Base-by-base conservation (phyloP, 2,888 invertebrate species). In the Cryptus viduatorius region DNA sequence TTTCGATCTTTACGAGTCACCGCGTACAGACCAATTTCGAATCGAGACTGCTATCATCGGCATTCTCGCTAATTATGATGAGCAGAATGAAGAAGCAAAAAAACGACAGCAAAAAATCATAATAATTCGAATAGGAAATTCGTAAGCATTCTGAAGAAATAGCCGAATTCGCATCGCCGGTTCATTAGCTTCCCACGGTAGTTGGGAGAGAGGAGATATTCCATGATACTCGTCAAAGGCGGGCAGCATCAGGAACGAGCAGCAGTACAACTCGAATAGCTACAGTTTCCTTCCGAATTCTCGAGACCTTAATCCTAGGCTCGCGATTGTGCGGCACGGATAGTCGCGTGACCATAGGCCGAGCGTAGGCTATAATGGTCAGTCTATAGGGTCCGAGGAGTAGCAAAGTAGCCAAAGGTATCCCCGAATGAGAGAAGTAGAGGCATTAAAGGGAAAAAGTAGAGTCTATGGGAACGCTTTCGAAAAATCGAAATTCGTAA, bases 261-360 rank as follows among this genome's bases (percentile, higher is more conserved):
- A 69, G 65, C 61, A 69, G 67, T 64, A n/a, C 29, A 44, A 24
- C 24, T 7, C 46, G 42, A 16, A 61, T 82, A 24, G 71, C 64
- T 46, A 61, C 53, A 71, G 83, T 89, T 89, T 88, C 87, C 88
- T 89, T 89, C 88, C 89, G 89, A 89, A 89, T 89, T 89, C 89
- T 87, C 42, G 81, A 14, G 64, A 73, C 82, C 83, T 75, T 86
- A 88, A 90, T 90, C 89, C 89, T 86, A 82, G 84, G 78, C 80
- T 83, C 80, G 78, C 87, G 86, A 88, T 89, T 89, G 88, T 88
- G 87, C 78, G 82, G 87, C 90, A 89, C 89, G 89, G 79, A 81
- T 84, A 83, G 85, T 89, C 89, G 88, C 88, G 89, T 88, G 88
- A 89, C 82, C 76, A 82, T 81, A 82, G 72, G 46, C 80, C 44